These are phyloP conservation scores for Melanostoma scalare DNA, from an alignment of 2,888 invertebrate genomes.

Conservation along the genomic window DNA sequence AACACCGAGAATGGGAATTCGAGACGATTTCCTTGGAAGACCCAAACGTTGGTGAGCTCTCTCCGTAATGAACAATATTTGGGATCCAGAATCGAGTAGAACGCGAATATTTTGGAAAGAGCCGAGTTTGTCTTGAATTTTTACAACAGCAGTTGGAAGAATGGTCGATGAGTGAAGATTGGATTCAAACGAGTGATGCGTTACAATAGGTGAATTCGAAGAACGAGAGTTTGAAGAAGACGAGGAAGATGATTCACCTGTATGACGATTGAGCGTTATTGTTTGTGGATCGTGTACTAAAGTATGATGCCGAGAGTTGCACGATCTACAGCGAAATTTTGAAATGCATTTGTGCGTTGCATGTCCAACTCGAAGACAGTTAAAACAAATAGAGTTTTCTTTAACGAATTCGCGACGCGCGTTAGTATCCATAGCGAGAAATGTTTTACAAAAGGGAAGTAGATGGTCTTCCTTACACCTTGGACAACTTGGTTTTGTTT, in stretches of 20 bases:
- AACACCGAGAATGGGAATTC: constrained; percentile 17
- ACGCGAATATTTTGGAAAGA: neutral
- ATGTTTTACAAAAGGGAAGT: constrained; percentile 1
- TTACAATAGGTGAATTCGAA: neutral
- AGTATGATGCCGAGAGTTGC: constrained; percentile 17
- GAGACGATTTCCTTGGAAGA: neutral
- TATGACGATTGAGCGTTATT: too few relatives aligned
- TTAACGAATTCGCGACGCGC: constrained; percentile 4
- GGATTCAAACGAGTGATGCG: constrained; percentile 3
- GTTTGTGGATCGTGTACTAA: neutral
- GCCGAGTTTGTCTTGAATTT: neutral
- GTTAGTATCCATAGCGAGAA: neutral
- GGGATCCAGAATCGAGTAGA: constrained; percentile 15
- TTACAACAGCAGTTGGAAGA: constrained; percentile 2
- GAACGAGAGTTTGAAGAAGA: neutral
- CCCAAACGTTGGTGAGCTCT: neutral
- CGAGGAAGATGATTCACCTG: neutral
- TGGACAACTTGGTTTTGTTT: neutral
- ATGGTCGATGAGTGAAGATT: neutral
- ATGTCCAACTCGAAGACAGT: constrained; percentile 6
- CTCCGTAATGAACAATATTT: constrained; percentile 9
- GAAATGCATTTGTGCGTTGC: constrained; percentile 18
- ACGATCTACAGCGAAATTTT: neutral
- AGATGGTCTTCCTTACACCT: constrained; percentile 13
- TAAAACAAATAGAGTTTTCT: constrained; percentile 13